Percentiles rank a stretch among this genome's conserved stretches.
Conservation (phyloP, 2,888 invertebrate genomes). For the Xylophagus ater region DNA sequence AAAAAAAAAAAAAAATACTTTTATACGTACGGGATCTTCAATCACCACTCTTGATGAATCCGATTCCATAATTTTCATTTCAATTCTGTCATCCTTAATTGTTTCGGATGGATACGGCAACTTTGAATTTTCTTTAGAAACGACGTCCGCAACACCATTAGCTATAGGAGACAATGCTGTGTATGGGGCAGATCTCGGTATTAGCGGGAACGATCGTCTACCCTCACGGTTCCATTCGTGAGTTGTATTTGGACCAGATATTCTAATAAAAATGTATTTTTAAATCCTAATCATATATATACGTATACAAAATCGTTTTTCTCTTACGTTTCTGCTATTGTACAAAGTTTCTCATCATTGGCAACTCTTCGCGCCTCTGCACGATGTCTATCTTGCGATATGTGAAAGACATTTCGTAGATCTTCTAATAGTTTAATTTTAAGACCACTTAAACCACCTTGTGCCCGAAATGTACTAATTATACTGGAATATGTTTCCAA, state of each 20-base stretch:
- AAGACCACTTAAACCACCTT: slow-evolving; percentile 74
- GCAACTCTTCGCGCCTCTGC: slow-evolving; percentile 86
- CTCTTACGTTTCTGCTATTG: slow-evolving; percentile 85
- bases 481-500: slow-evolving; percentile 85
- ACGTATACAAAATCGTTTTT: no score
- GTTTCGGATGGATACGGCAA: slow-evolving; percentile 43
- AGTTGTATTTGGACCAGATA: slow-evolving; percentile 55
- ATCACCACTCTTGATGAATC: slow-evolving; percentile 28
- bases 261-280: no score
- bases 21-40: slow-evolving; percentile 38
- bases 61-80: no score
- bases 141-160: slow-evolving; percentile 60
- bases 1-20: slow-evolving; percentile 27
- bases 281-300: no score
- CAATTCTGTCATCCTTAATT: slow-evolving; percentile 26
- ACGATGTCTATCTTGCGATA: slow-evolving; percentile 81
- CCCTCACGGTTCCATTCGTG: slow-evolving; percentile 83
- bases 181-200: slow-evolving; percentile 75
- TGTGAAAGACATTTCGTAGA: slow-evolving; percentile 69
- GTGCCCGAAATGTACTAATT: slow-evolving; percentile 83
- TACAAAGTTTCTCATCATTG: slow-evolving; percentile 80
- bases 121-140: slow-evolving; percentile 52
- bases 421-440: slow-evolving; percentile 77
- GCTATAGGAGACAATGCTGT: slow-evolving; percentile 75
- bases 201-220: slow-evolving; percentile 65